These are phyloP conservation scores for Gavialis gangeticus DNA, from an alignment of 2,113 vertebrate genomes.

Conservation along the genomic window DNA sequence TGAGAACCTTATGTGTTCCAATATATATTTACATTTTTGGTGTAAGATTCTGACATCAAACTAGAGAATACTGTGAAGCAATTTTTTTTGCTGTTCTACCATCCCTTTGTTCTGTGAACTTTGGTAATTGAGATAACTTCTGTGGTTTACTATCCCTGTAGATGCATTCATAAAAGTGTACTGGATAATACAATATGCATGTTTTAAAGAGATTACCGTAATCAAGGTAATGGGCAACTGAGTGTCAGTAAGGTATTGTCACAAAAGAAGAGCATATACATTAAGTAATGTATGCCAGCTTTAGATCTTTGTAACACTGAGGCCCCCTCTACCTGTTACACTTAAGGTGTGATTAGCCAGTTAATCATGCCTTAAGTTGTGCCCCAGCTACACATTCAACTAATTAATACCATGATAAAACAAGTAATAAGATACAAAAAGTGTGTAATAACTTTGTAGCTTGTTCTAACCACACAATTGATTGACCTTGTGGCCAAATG, in stretches of 20 bases:
- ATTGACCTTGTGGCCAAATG: no score
- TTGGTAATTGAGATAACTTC: neutral
- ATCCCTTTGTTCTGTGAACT: neutral
- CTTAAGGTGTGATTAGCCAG: no score
- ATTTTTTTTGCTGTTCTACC: neutral
- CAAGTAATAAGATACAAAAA: no score
- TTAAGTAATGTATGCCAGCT: neutral
- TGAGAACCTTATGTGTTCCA: neutral
- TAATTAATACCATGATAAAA: no score
- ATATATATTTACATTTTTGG: neutral
- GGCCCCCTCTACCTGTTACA: no score
- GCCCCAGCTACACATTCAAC: no score
- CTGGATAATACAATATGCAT: neutral
- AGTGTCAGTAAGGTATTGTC: neutral
- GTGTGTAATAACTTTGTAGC: no score
- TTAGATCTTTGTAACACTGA: neutral
- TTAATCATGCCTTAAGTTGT: no score
- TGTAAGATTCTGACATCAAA: neutral
- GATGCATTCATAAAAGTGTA: neutral
- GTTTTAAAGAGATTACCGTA: neutral
- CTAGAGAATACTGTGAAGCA: neutral
- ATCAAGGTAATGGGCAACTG: neutral
- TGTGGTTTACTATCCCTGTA: neutral
- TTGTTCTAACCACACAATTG: no score
- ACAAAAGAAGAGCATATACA: neutral